A percentile compares a stretch with the other conserved stretches of the same genome.
Evolutionary conservation across 2,888 invertebrate species (phyloP).

Genomic region (Caenorhabditis sinica): DNA sequence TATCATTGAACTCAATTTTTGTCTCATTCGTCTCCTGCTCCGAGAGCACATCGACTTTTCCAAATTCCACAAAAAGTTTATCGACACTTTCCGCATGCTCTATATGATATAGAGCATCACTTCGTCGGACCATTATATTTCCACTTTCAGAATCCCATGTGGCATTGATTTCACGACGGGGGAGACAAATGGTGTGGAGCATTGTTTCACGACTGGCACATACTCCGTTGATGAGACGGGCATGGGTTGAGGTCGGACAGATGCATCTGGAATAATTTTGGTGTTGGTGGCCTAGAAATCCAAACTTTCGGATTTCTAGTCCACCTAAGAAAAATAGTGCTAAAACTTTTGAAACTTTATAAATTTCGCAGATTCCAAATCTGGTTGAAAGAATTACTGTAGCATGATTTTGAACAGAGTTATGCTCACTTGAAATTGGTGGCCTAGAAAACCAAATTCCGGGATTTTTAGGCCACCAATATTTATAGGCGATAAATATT

Average conservation of each 20-base stretch:
- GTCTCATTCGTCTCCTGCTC: slow-evolving; percentile 32
- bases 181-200: slow-evolving; percentile 65
- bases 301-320: too few species aligned
- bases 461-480: too few species aligned
- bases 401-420: too few species aligned
- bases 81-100: slow-evolving; percentile 62
- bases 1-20: slow-evolving; percentile 53
- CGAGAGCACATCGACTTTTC: slow-evolving; percentile 48
- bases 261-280: slow-evolving; percentile 76
- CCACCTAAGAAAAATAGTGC: too few species aligned
- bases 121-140: slow-evolving; percentile 69
- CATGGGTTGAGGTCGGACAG: slow-evolving; percentile 70
- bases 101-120: slow-evolving; percentile 63
- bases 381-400: background rate
- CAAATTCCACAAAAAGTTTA: slow-evolving; percentile 72
- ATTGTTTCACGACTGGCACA: slow-evolving; percentile 63
- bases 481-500: too few species aligned
- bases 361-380: too few species aligned
- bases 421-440: too few species aligned
- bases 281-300: too few species aligned
- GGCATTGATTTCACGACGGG: slow-evolving; percentile 68
- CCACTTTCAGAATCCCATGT: slow-evolving; percentile 73
- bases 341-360: too few species aligned
- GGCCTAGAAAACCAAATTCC: too few species aligned
- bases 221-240: slow-evolving; percentile 59